A percentile compares a stretch with the other conserved stretches of the same genome.
Conservation (phyloP, 2,797 vertebrate genomes). For the Gymnocypris eckloni region DNA sequence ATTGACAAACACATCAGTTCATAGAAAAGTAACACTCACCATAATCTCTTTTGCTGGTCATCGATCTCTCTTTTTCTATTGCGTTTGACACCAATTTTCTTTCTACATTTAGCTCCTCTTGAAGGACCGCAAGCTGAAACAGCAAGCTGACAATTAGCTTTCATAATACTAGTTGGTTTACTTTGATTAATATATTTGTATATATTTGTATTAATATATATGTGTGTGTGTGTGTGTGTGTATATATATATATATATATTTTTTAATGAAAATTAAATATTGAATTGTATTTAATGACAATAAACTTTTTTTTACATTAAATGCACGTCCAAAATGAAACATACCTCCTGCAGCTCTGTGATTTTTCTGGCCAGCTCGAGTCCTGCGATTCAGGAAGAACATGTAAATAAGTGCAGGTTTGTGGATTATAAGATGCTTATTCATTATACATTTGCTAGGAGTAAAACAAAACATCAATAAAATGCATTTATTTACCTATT, state of each 20-base stretch:
- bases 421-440: slow-evolving; percentile 1
- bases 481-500: slow-evolving; percentile 63
- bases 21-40: slow-evolving; percentile 64
- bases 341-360: slow-evolving; percentile 76
- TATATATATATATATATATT: background rate
- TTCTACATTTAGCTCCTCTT: slow-evolving; percentile 71
- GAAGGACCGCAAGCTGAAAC: slow-evolving; percentile 71
- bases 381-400: slow-evolving; percentile 63
- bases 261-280: background rate
- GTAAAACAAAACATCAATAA: background rate
- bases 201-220: too few relatives aligned
- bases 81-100: slow-evolving; percentile 68
- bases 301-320: background rate
- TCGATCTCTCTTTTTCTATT: slow-evolving; percentile 67
- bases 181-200: background rate
- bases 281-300: background rate
- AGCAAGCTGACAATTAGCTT: slow-evolving; percentile 11
- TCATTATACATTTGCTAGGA: background rate
- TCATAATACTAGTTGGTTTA: background rate
- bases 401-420: slow-evolving; percentile 14
- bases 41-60: slow-evolving; percentile 74
- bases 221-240: too few relatives aligned
- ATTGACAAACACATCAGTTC: background rate
- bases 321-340: slow-evolving; percentile 15
- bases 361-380: slow-evolving; percentile 70